Evolutionary conservation across 2,797 vertebrate genomes (phyloP).

Genomic region (Sebastes paucispinis): DNA sequence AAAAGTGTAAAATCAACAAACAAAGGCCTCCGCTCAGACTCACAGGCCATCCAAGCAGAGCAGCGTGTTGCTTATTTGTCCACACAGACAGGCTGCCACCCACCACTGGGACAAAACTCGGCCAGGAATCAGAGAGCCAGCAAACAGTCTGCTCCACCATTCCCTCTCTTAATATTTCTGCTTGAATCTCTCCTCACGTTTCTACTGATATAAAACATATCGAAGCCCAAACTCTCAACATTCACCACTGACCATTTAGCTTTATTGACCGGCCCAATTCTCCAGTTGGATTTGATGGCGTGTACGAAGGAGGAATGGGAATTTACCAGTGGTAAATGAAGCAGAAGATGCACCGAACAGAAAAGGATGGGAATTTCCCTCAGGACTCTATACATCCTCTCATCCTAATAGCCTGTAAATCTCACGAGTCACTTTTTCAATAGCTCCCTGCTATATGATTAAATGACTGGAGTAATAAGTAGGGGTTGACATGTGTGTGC

Average conservation of each 20-base stretch:
- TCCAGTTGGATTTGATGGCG: slow-evolving; percentile 15
- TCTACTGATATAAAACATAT: neutral
- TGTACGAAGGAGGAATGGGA: slow-evolving; percentile 21
- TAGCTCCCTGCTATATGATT: slow-evolving; percentile 34
- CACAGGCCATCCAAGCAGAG: neutral
- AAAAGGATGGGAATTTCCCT: slow-evolving; percentile 39
- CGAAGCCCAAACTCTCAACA: neutral
- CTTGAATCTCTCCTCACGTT: neutral
- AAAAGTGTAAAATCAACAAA: neutral
- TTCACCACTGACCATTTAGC: slow-evolving; percentile 9
- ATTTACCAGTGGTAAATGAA: slow-evolving; percentile 45
- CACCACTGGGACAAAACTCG: slow-evolving; percentile 17
- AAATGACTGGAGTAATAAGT: slow-evolving; percentile 43
- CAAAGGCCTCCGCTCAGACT: neutral
- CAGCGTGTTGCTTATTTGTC: slow-evolving; percentile 24
- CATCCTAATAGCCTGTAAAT: slow-evolving; percentile 50
- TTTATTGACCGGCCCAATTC: slow-evolving; percentile 5
- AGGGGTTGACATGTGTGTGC: neutral
- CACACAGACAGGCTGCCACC: neutral
- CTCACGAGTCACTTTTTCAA: slow-evolving; percentile 34
- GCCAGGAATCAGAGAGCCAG: slow-evolving; percentile 27
- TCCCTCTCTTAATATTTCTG: slow-evolving; percentile 5
- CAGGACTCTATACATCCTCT: slow-evolving; percentile 22
- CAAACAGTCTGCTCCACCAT: slow-evolving; percentile 3
- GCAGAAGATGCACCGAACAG: slow-evolving; percentile 27